Conservation (phyloP, 2,113 vertebrate species). For the Campylomormyrus tamandua region DNA sequence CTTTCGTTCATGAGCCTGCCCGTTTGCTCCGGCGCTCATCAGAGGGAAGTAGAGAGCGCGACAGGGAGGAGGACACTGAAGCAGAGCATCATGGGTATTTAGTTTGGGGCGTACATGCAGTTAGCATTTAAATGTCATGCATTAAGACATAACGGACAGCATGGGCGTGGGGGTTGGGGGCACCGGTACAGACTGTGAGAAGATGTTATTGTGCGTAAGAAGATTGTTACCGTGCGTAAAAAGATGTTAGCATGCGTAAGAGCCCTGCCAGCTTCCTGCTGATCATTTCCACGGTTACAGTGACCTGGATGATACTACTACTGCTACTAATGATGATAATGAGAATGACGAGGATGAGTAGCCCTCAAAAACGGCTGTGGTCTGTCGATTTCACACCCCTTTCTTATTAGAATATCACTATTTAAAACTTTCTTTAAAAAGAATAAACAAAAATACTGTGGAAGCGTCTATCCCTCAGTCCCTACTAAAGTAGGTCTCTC, state of each 20-base stretch:
- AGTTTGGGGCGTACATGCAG: background rate
- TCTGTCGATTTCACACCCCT: background rate
- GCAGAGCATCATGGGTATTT: background rate
- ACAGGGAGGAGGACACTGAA: background rate
- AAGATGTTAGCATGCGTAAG: background rate
- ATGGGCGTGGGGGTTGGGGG: background rate
- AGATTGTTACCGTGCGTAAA: background rate
- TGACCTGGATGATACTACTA: background rate
- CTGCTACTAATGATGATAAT: background rate
- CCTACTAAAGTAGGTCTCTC: background rate
- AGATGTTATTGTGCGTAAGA: background rate
- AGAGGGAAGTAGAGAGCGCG: background rate
- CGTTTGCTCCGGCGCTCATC: background rate
- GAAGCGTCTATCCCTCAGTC: background rate
- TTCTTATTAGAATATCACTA: background rate
- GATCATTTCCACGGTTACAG: background rate
- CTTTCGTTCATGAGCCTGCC: background rate
- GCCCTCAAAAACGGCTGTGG: background rate
- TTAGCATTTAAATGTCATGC: background rate
- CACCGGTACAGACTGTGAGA: background rate
- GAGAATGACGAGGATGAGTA: background rate
- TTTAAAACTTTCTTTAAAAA: background rate
- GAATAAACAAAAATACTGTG: background rate
- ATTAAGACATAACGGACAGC: background rate
- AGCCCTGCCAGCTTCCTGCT: background rate